Evolutionary conservation across 2,797 vertebrate genomes (phyloP), one percentile per base, ranked within the genome.

Genomic region (Acestrorhynchus altus): DNA sequence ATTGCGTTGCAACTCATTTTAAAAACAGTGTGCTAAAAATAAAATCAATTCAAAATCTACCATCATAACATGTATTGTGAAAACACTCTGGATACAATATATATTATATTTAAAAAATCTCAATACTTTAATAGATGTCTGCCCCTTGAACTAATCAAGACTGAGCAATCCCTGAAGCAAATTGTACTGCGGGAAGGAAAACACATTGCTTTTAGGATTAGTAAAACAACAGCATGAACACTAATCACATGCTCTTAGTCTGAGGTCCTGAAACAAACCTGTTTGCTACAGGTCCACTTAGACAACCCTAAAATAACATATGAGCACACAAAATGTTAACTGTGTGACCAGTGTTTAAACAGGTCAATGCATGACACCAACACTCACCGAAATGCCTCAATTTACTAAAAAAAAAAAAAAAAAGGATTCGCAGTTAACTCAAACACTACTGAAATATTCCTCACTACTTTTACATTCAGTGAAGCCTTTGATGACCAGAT

Each of bases 221-320:
- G 42, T 49, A 18, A 8, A 76, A 76, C 51, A 57, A 60, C 44
- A 49, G 26, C 52, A 24, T 63, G 28, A 24, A 57, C 46, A 46
- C 24, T 28, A 57, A 18, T 22, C 63, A 16, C 52, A 35, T 8
- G 22, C 20, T 46, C 10, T 24, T 26, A 0, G 11, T 26, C 28
- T 35, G 16, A 16, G n/a, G n/a, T n/a, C n/a, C n/a, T n/a, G n/a
- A n/a, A n/a, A n/a, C n/a, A n/a, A n/a, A n/a, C n/a, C n/a, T n/a
- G n/a, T n/a, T n/a, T n/a, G 24, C 51, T 11, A 46, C 42, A 65
- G 20, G 22, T 7, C 40, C 20, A 15, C 63, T n/a, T 40, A 6
- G 24, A 6, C 9, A 12, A 22, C 20, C 2, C 20, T 0, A 9
- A 16, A 42, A 44, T 22, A 22, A 44, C 52, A 12, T 24, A 9